Evolutionary conservation across 1,140 invertebrate species (phyloP).

Genomic region (Protaetia brevitarsis): DNA sequence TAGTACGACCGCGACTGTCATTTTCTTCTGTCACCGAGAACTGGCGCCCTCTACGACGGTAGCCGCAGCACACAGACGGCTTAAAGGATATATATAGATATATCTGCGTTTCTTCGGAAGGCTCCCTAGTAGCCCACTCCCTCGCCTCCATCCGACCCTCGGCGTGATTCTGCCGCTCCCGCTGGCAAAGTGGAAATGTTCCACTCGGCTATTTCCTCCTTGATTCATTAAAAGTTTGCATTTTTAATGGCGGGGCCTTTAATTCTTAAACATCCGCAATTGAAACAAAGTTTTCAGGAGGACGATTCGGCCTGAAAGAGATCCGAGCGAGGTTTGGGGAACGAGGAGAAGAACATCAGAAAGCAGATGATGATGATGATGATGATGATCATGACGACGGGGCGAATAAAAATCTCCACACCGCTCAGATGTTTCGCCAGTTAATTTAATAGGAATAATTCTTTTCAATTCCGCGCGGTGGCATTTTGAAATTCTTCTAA

Average conservation of each 20-base stretch:
- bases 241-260: conserved; percentile 11
- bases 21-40: background rate
- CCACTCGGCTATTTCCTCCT: conserved; percentile 1
- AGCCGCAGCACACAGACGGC: background rate
- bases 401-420: too few relatives aligned
- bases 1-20: conserved; percentile 12
- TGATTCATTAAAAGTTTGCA: conserved; percentile 18
- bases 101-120: background rate
- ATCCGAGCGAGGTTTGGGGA: background rate
- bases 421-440: too few relatives aligned
- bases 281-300: conserved; percentile 4
- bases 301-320: background rate
- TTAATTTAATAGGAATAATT: too few relatives aligned
- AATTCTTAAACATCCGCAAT: conserved; percentile 18
- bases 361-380: conserved; percentile 1
- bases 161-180: too few relatives aligned
- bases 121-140: too few relatives aligned
- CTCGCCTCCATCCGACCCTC: too few relatives aligned
- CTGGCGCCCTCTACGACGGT: background rate
- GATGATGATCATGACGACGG: too few relatives aligned
- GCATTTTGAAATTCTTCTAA: too few relatives aligned
- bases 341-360: background rate
- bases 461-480: too few relatives aligned
- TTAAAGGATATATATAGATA: background rate
- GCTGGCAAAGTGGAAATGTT: conserved; percentile 1